Conservation (phyloP, 1,140 invertebrate species). For the Heliothis subflexa region DNA sequence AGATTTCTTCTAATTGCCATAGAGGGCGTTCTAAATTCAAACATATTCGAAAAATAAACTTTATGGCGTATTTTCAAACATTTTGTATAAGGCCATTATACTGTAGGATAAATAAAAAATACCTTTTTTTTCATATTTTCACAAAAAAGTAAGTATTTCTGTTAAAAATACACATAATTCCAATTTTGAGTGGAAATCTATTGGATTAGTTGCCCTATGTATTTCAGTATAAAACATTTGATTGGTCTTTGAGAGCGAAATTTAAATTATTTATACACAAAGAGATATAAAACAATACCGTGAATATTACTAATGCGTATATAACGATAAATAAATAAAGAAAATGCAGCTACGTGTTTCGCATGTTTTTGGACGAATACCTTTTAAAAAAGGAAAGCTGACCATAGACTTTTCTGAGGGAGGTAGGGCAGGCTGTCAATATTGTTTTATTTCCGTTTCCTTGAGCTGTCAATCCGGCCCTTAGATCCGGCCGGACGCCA, state of each 20-base stretch:
- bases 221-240: not conserved
- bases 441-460: constrained; percentile 49
- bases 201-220: not conserved
- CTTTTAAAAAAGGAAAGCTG: not conserved
- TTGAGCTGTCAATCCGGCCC: constrained; percentile 38
- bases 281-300: not conserved
- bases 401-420: constrained; percentile 2
- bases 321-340: not conserved
- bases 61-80: constrained; percentile 48
- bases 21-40: constrained; percentile 84
- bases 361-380: not conserved
- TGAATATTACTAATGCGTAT: not conserved
- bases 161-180: too few species aligned
- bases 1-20: constrained; percentile 66
- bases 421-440: constrained; percentile 8
- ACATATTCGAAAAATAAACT: constrained; percentile 59
- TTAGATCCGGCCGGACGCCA: too few species aligned
- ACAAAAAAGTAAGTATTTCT: constrained; percentile 5
- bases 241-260: too few species aligned
- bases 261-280: too few species aligned
- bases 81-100: constrained; percentile 33
- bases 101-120: not conserved
- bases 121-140: not conserved
- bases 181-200: too few species aligned
- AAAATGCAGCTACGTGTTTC: not conserved